Evolutionary conservation across 2,113 vertebrate genomes (phyloP).

Genomic region (Protobothrops mucrosquamatus): DNA sequence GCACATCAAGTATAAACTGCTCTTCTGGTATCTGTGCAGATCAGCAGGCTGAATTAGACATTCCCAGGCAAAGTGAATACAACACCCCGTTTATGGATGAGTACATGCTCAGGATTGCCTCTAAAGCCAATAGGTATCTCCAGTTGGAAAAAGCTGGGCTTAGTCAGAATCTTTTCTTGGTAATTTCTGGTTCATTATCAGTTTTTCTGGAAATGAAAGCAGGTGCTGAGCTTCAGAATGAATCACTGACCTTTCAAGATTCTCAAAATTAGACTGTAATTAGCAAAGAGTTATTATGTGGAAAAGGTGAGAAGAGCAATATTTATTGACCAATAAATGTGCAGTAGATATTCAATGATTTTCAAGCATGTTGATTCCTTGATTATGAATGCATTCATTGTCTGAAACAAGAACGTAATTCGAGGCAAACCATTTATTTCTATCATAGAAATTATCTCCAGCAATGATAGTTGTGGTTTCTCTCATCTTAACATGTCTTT

Average conservation of each 20-base stretch:
- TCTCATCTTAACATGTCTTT: background rate
- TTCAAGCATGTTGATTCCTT: background rate
- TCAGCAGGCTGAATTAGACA: background rate
- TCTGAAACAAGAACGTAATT: background rate
- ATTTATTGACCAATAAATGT: background rate
- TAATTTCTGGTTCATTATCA: background rate
- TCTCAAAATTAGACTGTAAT: background rate
- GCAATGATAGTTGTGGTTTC: background rate
- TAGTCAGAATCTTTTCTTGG: background rate
- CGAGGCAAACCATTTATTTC: background rate
- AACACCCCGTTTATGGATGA: rapidly evolving
- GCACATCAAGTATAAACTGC: background rate
- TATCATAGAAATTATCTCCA: background rate
- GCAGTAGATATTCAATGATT: background rate
- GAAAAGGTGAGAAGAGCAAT: background rate
- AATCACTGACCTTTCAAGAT: background rate
- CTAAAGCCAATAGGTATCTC: background rate
- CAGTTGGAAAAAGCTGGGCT: background rate
- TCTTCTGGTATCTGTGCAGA: background rate
- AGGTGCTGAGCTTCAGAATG: background rate
- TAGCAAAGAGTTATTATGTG: background rate
- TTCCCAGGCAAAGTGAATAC: background rate
- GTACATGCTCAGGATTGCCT: too few relatives aligned
- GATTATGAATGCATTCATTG: background rate
- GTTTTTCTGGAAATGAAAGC: background rate